Percentiles rank a stretch among this genome's conserved stretches.
These are phyloP conservation scores for Eupristina koningsbergeri DNA, from an alignment of 1,140 invertebrate species.

Conservation along the genomic window DNA sequence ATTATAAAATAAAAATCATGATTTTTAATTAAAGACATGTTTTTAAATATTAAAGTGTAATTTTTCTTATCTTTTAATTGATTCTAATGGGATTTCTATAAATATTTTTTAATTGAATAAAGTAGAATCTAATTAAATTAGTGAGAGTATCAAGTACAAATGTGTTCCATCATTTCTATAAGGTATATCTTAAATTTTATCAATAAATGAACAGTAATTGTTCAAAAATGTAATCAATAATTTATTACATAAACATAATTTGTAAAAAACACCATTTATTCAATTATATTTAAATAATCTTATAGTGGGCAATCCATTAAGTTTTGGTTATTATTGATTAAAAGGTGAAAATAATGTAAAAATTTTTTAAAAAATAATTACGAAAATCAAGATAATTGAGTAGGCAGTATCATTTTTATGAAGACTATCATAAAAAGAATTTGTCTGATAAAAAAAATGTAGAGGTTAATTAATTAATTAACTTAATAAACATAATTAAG, in stretches of 20 bases:
- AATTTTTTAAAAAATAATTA: background rate
- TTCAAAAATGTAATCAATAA: background rate
- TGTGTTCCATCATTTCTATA: background rate
- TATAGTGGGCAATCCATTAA: background rate
- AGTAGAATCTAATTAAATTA: background rate
- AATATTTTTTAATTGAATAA: background rate
- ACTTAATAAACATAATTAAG: background rate
- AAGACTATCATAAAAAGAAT: background rate
- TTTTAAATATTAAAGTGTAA: too few relatives aligned
- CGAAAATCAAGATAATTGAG: background rate
- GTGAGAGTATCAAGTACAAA: background rate
- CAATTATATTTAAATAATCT: background rate
- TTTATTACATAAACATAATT: background rate
- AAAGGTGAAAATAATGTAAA: background rate
- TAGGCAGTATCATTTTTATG: background rate
- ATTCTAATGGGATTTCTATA: background rate
- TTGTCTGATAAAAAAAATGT: background rate
- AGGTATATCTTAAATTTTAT: background rate
- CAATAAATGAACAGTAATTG: background rate
- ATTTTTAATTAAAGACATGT: too few relatives aligned
- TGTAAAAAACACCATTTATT: too few relatives aligned
- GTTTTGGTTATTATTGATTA: background rate
- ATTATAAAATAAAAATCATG: too few relatives aligned
- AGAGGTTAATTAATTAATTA: slow-evolving; percentile 1
- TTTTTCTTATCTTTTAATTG: too few relatives aligned